Evolutionary conservation across 2,888 invertebrate species (phyloP), one percentile per base, ranked within the genome.

Genomic region (Pachymerium ferrugineum): DNA sequence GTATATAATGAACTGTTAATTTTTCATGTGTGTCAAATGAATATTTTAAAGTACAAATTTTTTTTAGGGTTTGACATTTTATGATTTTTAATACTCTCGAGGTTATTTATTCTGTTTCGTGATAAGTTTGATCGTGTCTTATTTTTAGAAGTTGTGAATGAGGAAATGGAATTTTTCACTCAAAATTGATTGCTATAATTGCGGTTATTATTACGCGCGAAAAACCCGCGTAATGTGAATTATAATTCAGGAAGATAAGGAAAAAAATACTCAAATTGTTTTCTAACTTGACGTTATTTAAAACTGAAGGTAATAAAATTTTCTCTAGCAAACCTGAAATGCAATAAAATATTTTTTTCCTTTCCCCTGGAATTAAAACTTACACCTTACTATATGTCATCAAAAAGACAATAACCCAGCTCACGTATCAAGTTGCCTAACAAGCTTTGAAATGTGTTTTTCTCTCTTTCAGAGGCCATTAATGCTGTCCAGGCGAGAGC

Each of bases 401-500:
- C 16, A 47, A 16, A 47, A 47, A 19, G n/a, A 2, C 4, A 47
- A 47, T 47, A 47, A 47, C 22, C 19, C 22, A 3, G 19, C 5
- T 16, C 47, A 47, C 47, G 47, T 47, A 4, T 16, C 47, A 22
- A 6, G 47, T 16, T 16, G 47, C 19, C 38, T 16, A 47, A 47
- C 47, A 16, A 16, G 47, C 47, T 47, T 47, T 47, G 3, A 47
- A 47, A 47, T 47, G 68, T 70, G 14, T 70, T 35, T 70, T 47
- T 73, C 54, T 76, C 70, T 75, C 74, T 80, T 81, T 47, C 81
- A 83, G 83, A 83, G 75, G 81, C 80, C 73, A 81, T 81, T 77
- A 80, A 80, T 77, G 81, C 81, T 31, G 80, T 81, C 3, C 80
- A 81, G 77, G 83, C 81, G 2, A 79, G 81, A 67, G 83, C 83